These are phyloP conservation scores for Haemorhous mexicanus DNA, from an alignment of 2,113 vertebrate genomes.

Conservation along the genomic window DNA sequence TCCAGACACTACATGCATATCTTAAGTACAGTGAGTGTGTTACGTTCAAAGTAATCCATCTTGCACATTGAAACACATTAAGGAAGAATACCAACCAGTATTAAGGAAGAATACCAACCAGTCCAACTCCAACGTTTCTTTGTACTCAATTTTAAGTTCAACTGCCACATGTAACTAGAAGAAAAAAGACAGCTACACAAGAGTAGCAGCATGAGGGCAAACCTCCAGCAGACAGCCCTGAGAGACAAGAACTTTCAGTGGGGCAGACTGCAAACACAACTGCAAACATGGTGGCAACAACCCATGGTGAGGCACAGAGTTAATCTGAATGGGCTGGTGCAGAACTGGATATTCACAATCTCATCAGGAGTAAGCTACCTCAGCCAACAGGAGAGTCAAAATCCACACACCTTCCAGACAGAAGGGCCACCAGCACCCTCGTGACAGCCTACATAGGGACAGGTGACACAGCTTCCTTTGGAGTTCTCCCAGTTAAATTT, in stretches of 20 bases:
- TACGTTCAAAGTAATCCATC: not conserved
- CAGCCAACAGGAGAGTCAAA: accelerated
- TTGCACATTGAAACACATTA: not conserved
- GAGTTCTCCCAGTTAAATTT: not conserved
- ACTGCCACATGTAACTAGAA: not conserved
- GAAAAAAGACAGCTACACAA: not conserved
- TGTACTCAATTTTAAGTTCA: not conserved
- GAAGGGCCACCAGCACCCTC: not conserved
- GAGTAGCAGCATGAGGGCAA: not conserved
- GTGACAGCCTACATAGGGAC: not conserved
- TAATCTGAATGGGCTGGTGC: not conserved
- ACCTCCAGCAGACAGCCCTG: not conserved
- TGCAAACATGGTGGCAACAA: not conserved
- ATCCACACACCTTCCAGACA: not conserved
- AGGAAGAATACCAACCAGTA: not conserved
- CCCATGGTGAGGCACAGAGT: accelerated
- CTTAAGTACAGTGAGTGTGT: not conserved
- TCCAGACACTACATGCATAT: not conserved
- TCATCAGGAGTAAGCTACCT: not conserved
- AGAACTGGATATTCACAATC: not conserved
- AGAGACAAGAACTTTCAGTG: accelerated
- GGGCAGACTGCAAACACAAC: not conserved
- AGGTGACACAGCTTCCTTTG: not conserved
- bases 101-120: not conserved
- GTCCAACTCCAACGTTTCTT: not conserved